Evolutionary conservation across 2,797 vertebrate genomes (phyloP).

Genomic region (Crenuchus spilurus): DNA sequence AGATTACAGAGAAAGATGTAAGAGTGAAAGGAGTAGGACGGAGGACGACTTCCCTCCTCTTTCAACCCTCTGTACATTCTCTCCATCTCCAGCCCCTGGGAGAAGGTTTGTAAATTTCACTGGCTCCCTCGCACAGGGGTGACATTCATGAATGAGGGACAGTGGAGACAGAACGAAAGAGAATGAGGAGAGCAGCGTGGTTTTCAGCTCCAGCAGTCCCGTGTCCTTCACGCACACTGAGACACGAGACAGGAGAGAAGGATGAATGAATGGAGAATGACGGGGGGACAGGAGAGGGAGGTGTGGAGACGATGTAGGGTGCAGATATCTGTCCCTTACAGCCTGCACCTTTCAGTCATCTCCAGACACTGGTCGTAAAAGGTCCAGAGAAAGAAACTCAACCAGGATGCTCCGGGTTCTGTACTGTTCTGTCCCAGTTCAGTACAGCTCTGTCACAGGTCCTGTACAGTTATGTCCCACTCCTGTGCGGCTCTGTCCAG

Average conservation of each 20-base stretch:
- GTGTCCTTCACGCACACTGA: slow-evolving; percentile 76
- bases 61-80: slow-evolving; percentile 55
- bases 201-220: slow-evolving; percentile 62
- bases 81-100: slow-evolving; percentile 63
- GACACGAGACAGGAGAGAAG: slow-evolving; percentile 41
- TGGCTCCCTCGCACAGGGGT: slow-evolving; percentile 74
- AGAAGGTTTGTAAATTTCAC: slow-evolving; percentile 68
- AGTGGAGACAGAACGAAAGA: slow-evolving; percentile 46
- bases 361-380: slow-evolving; percentile 14
- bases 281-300: slow-evolving; percentile 23
- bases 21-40: slow-evolving; percentile 44
- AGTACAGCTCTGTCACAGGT: slow-evolving; percentile 20
- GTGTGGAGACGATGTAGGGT: slow-evolving; percentile 19
- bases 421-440: not conserved
- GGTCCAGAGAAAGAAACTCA: slow-evolving; percentile 36
- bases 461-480: not conserved
- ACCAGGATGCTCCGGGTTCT: slow-evolving; percentile 6
- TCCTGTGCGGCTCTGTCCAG: not conserved
- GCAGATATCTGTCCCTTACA: slow-evolving; percentile 41
- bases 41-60: slow-evolving; percentile 47
- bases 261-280: slow-evolving; percentile 52
- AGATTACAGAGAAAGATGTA: slow-evolving; percentile 27
- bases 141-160: slow-evolving; percentile 75
- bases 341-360: slow-evolving; percentile 26
- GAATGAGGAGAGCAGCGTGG: slow-evolving; percentile 52